Evolutionary conservation across 1,140 invertebrate genomes (phyloP), one percentile per base, ranked within the genome.

Genomic region (Mizuhopecten yessoensis): DNA sequence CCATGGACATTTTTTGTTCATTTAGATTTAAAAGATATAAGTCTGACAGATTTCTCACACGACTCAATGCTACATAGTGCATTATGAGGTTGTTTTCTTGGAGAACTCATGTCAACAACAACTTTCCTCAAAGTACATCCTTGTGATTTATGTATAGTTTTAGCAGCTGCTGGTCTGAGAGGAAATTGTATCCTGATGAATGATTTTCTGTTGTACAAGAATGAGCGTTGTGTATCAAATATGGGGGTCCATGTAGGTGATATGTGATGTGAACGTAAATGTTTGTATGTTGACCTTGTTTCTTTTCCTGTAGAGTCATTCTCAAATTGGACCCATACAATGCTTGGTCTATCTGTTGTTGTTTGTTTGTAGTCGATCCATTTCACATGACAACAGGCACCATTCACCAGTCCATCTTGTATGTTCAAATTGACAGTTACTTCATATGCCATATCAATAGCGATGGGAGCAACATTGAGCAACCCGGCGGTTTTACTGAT

Each of bases 161-260:
- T 91, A 23, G 88, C 88, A 17, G 88, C 86, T 29, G 91, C 45
- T 17, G 90, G 34, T 23, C 87, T 45, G 3, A 90, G 10, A 20
- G 91, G 91, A 88, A 91, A 91, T 33, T 91, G 91, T n/a, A 86
- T 42, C n/a, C 91, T 23, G n/a, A 92, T 34, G 86, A 42, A 89
- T 29, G 39, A 34, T 29, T 49, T 10, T 10, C 39, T 49, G 29
- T 89, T 86, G 89, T 13, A 39, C 17, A 42, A 57, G 89, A 91
- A 34, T 89, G n/a, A n/a, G 89, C 34, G 88, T 87, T 1, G 57
- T 89, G 42, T 39, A 88, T 91, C 88, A 20, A 89, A 87, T 7
- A 91, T 88, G 20, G 91, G 88, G 29, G 88, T 89, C 91, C 91
- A 91, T 13, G 34, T n/a, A 3, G 3, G 2, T 13, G 33, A 91